phyloP scores from a whole-genome alignment of 2,113 vertebrate species.

The Merops nubicus region DNA sequence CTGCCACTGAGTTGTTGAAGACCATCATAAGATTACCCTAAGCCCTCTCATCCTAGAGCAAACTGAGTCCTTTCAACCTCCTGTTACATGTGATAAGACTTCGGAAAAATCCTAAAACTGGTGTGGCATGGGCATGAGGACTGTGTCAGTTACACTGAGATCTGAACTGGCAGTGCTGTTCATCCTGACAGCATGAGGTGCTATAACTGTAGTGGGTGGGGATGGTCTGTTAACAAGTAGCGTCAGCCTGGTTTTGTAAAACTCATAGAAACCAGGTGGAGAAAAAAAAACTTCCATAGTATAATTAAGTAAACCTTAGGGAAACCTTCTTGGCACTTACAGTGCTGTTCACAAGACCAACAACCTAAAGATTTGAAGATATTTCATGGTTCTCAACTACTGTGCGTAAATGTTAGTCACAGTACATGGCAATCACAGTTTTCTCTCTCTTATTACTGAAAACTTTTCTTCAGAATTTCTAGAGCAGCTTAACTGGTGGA shows the following conservation, averaged over 20 bases:
- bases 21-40: neutral
- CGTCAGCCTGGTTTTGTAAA: neutral
- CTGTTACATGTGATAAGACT: neutral
- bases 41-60: neutral
- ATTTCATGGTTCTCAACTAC: neutral
- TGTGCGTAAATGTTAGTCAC: neutral
- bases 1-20: neutral
- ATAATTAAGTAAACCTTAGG: neutral
- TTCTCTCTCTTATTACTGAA: neutral
- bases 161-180: rapidly evolving
- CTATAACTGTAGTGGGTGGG: neutral
- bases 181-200: neutral
- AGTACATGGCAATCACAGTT: neutral
- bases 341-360: neutral
- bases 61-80: neutral
- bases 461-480: neutral
- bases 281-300: neutral
- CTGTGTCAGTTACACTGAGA: neutral
- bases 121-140: neutral
- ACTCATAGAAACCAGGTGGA: neutral
- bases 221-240: neutral
- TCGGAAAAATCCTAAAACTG: neutral
- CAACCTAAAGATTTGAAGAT: neutral
- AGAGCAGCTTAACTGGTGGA: neutral
- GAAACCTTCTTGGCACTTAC: neutral